A percentile compares a stretch with the other conserved stretches of the same genome.
phyloP scores from a whole-genome alignment of 2,888 invertebrate species.

The Drosophila bunnanda region DNA sequence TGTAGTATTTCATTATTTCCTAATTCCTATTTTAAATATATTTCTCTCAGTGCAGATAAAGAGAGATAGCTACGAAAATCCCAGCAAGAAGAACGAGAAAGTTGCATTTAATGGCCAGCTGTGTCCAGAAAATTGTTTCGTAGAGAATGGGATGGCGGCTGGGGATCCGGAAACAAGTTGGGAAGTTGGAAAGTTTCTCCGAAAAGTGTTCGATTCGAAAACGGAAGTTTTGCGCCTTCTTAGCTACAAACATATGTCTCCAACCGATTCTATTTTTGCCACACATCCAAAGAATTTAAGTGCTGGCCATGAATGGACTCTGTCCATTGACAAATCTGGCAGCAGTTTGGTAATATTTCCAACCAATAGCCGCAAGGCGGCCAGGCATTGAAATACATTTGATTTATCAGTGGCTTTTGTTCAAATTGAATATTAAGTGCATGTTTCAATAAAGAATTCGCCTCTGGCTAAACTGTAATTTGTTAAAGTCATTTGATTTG shows the following conservation, averaged over 20 bases:
- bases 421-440: constrained; percentile 29
- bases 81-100: background rate
- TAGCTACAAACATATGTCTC: constrained; percentile 30
- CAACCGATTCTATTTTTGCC: background rate
- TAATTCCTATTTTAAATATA: too few relatives aligned
- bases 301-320: constrained; percentile 13
- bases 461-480: constrained; percentile 4
- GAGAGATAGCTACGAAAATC: background rate
- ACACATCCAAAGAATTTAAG: constrained; percentile 14
- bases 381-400: constrained; percentile 10
- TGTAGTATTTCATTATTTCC: too few relatives aligned
- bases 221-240: constrained; percentile 36
- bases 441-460: constrained; percentile 17
- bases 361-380: background rate
- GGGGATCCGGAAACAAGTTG: constrained; percentile 32
- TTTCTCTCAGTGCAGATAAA: background rate
- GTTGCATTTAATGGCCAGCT: constrained; percentile 42
- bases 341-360: constrained; percentile 12
- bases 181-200: constrained; percentile 33
- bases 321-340: constrained; percentile 13
- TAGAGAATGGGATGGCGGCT: background rate
- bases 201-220: constrained; percentile 34
- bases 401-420: constrained; percentile 18
- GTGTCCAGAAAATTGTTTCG: constrained; percentile 21
- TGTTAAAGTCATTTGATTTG: constrained; percentile 21